Evolutionary conservation across 2,797 vertebrate species (phyloP).

Genomic region (Ficedula albicollis): DNA sequence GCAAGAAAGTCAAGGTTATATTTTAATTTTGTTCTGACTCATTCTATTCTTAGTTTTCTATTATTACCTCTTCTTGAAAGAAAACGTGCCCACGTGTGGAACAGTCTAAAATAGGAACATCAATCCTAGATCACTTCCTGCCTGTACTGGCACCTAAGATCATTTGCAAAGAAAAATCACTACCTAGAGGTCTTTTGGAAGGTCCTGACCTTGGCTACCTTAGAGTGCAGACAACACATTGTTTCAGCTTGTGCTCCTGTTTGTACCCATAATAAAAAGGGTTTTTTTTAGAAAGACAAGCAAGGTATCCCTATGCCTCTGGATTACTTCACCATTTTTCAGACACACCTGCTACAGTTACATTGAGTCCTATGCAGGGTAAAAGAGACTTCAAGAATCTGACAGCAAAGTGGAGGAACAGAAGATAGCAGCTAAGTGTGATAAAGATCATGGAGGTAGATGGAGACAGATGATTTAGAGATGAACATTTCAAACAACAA

Average conservation of each 20-base stretch:
- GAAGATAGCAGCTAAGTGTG: background rate
- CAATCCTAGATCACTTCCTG: background rate
- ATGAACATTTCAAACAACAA: background rate
- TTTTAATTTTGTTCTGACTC: slow-evolving; percentile 19
- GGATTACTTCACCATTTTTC: background rate
- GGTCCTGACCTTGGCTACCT: background rate
- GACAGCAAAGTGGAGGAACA: background rate
- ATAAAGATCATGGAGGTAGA: background rate
- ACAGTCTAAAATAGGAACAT: background rate
- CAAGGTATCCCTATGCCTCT: background rate
- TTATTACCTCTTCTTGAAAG: slow-evolving; percentile 6
- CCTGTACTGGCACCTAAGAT: background rate
- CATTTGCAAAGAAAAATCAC: background rate
- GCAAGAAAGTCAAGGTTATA: slow-evolving; percentile 1
- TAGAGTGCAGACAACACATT: background rate
- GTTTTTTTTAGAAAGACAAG: background rate
- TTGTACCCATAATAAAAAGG: background rate
- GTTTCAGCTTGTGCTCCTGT: background rate
- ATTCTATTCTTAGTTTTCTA: slow-evolving; percentile 44
- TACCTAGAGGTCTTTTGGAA: background rate
- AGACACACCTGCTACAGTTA: background rate
- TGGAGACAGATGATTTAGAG: background rate
- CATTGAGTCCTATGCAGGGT: background rate
- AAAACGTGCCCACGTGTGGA: background rate
- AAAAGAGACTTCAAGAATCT: background rate